Evolutionary conservation across 2,888 invertebrate genomes (phyloP).

Genomic region (Rhagonycha lutea): DNA sequence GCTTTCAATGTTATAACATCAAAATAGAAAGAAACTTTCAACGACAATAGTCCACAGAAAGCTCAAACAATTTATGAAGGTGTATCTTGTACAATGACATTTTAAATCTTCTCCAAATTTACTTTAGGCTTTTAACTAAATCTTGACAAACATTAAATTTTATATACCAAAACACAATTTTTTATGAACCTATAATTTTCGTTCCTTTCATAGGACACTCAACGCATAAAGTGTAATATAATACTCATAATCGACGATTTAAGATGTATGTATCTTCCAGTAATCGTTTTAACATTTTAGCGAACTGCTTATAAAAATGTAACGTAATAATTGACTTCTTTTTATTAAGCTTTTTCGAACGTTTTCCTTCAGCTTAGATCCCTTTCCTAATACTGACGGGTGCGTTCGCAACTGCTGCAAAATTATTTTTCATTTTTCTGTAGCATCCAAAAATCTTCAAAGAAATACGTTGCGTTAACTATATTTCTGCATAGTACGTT

Average conservation of each 20-base stretch:
- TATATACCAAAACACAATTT: neutral
- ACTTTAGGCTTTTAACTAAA: neutral
- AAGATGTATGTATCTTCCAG: too few species aligned
- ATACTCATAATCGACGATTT: neutral
- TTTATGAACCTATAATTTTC: neutral
- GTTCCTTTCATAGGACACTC: neutral
- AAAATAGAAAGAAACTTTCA: conserved; percentile 10
- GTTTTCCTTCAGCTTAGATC: neutral
- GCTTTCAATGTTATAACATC: conserved; percentile 18
- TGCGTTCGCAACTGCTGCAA: neutral
- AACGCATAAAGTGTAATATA: too few species aligned
- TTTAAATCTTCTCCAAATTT: neutral
- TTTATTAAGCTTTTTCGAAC: neutral
- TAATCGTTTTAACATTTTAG: neutral
- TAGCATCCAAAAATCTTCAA: neutral
- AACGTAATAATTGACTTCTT: neutral
- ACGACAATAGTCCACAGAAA: conserved; percentile 1
- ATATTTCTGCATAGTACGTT: neutral
- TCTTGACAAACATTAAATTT: neutral
- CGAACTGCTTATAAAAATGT: neutral
- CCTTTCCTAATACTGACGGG: neutral
- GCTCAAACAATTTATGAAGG: neutral
- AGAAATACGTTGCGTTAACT: neutral
- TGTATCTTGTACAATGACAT: neutral
- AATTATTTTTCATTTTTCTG: neutral